Percentiles rank a stretch among this genome's conserved stretches.
Evolutionary conservation across 2,113 vertebrate genomes (phyloP).

Genomic region (Polypterus senegalus): DNA sequence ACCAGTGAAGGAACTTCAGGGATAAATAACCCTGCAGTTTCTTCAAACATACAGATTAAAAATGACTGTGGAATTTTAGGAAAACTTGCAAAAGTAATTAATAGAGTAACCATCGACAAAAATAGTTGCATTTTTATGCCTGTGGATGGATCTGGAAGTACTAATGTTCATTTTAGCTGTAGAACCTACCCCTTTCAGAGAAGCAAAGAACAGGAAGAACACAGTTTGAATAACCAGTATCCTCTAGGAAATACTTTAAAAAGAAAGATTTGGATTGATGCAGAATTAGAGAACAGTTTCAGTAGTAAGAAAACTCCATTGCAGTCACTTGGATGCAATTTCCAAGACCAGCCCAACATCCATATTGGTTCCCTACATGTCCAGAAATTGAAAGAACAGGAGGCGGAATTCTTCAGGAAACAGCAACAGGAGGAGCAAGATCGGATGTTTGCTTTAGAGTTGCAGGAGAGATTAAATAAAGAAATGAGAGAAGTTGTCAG

Average conservation of each 20-base stretch:
- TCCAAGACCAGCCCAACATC: neutral
- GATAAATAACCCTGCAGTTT: neutral
- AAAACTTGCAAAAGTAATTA: neutral
- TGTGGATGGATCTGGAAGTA: neutral
- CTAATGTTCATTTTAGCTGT: neutral
- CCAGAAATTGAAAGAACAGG: slow-evolving; percentile 41
- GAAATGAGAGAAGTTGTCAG: slow-evolving; percentile 50
- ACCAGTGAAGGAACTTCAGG: slow-evolving; percentile 6
- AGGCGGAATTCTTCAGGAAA: slow-evolving; percentile 48
- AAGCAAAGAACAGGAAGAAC: neutral
- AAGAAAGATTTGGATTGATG: neutral
- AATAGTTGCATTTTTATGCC: neutral
- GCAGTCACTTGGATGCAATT: neutral
- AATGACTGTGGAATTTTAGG: neutral
- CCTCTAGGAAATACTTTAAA: neutral
- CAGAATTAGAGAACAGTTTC: neutral
- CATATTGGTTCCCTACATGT: neutral
- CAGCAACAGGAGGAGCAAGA: slow-evolving; percentile 73
- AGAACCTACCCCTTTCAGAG: neutral
- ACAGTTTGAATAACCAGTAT: neutral
- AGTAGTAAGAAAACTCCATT: slow-evolving; percentile 11
- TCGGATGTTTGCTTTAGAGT: slow-evolving; percentile 58
- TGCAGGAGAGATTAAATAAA: slow-evolving; percentile 64
- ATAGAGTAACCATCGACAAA: neutral
- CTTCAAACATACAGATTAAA: neutral